Evolutionary conservation across 2,797 vertebrate species (phyloP), one percentile per base, ranked within the genome.

Genomic region (Xiphophorus birchmanni): DNA sequence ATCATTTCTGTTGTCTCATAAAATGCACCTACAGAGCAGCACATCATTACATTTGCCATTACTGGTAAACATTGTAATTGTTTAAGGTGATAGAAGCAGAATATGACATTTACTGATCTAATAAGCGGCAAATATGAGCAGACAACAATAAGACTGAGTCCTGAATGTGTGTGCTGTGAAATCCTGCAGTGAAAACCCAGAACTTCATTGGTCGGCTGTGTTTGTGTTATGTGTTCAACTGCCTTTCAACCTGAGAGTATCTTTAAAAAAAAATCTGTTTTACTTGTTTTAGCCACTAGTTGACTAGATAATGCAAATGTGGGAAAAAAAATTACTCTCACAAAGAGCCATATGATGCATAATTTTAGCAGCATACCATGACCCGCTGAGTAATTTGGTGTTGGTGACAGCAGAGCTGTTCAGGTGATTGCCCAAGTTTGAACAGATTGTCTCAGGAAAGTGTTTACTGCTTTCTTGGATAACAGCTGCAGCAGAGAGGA

Each of bases 401-500:
- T 54, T 29, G 29, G 58, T 58, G 29, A 21, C 29, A 48, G 44
- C 35, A 44, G 48, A 37, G 13, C 13, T 35, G 21, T 73, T 21
- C 54, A 21, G 54, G 52, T 60, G 10, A 58, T 45, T 26, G 52
- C 35, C 10, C 48, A 32, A 47, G 26, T 71, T 71, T 40, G 37
- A 42, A 35, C 21, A 67, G 2, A 69, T 44, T 74, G 2, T 44
- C 60, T 78, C 35, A 37, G 56, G 42, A 74, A 29, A 32, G 42
- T 58, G 21, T 48, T 69, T 50, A 42, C 13, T 44, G 11, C 44
- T 67, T 5, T 78, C 35, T 32, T 74, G 9, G 42, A 78, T 40
- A 56, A 56, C 48, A 23, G 63, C 63, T 32, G 18, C 58, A 40
- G 76, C 72, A 40, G 40, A 75, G 76, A 75, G 63, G 29, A 40